These are phyloP conservation scores for Paedocypris sp. DNA, from an alignment of 2,113 vertebrate genomes.

Conservation along the genomic window DNA sequence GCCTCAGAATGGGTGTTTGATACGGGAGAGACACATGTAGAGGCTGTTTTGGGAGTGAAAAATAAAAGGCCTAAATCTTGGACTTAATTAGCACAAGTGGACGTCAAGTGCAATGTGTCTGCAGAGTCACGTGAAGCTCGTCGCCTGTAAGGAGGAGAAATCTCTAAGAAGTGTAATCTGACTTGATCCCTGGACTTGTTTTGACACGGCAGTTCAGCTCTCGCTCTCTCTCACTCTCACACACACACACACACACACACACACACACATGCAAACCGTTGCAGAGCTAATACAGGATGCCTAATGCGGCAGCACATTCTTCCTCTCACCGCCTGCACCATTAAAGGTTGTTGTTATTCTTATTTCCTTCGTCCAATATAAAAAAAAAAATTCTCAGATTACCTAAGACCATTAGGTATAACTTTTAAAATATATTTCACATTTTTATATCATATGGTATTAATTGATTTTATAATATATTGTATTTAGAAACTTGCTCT, in stretches of 20 bases:
- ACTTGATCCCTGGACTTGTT: conserved; percentile 25
- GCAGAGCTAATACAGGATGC: background rate
- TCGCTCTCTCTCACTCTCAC: too few species aligned
- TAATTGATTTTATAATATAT: too few species aligned
- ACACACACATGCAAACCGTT: conserved; percentile 16
- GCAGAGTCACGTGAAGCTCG: conserved; percentile 41
- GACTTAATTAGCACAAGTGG: conserved; percentile 33
- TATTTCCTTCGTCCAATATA: background rate
- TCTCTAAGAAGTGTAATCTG: conserved; percentile 49
- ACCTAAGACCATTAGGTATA: background rate
- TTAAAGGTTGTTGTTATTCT: background rate
- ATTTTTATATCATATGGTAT: too few species aligned
- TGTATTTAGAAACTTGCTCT: too few species aligned
- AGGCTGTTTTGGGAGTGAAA: background rate
- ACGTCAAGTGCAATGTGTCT: conserved; percentile 48
- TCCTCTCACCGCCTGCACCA: background rate
- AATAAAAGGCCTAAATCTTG: conserved; percentile 32
- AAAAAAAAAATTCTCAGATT: background rate
- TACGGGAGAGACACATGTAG: background rate
- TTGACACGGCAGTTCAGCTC: conserved; percentile 13
- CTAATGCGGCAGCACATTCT: conserved; percentile 10
- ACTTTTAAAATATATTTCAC: too few species aligned
- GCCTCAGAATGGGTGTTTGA: background rate
- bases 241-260: conserved; percentile 6
- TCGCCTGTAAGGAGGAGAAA: conserved; percentile 46